Conservation (phyloP, 2,113 vertebrate genomes). For the Centropus unirufus region DNA sequence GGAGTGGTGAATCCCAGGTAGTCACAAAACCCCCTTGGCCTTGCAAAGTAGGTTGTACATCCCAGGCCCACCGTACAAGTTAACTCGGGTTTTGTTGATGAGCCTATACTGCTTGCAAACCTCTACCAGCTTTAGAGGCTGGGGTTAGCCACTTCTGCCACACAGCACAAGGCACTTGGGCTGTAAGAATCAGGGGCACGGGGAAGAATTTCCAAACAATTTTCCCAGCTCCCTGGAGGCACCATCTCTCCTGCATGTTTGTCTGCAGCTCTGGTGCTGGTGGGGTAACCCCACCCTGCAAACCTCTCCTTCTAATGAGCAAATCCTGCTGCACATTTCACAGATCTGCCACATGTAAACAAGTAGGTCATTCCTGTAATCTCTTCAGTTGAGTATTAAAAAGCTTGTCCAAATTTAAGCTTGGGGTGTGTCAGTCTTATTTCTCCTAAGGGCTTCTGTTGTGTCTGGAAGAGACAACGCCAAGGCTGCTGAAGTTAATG, state of each 20-base stretch:
- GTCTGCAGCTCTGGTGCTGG: not conserved
- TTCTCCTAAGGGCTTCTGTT: not conserved
- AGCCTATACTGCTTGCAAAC: not conserved
- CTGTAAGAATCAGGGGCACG: not conserved
- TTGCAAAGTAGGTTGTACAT: not conserved
- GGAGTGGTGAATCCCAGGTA: not conserved
- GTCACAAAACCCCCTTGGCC: not conserved
- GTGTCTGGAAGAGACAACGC: not conserved
- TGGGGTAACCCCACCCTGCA: not conserved
- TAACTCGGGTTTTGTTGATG: not conserved
- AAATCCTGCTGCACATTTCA: constrained; percentile 36
- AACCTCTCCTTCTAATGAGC: constrained; percentile 6
- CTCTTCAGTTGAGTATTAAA: constrained; percentile 62
- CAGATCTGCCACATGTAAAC: not conserved
- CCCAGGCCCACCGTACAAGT: not conserved
- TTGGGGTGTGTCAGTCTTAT: constrained; percentile 54
- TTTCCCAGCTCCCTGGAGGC: not conserved
- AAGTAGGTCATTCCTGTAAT: constrained; percentile 70
- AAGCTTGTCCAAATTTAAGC: constrained; percentile 62
- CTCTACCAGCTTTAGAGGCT: not conserved
- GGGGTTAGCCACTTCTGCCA: not conserved
- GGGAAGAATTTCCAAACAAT: not conserved
- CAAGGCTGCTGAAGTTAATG: not conserved
- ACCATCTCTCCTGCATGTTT: not conserved
- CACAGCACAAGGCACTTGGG: not conserved